Evolutionary conservation across 2,113 vertebrate genomes (phyloP).

Genomic region (Phasianus colchicus): DNA sequence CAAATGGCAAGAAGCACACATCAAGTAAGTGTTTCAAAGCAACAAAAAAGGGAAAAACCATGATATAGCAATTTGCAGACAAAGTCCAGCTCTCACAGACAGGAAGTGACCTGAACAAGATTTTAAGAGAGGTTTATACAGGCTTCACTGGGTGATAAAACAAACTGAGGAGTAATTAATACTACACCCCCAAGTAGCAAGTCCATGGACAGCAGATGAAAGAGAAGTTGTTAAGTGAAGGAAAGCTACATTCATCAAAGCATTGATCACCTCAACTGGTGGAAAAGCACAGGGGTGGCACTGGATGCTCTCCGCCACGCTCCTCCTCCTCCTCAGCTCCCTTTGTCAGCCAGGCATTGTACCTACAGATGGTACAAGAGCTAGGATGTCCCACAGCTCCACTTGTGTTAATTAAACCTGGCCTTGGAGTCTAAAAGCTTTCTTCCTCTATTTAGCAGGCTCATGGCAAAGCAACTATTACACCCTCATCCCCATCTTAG

Average conservation of each 20-base stretch:
- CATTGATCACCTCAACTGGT: background rate
- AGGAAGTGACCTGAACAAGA: background rate
- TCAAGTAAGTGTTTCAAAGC: background rate
- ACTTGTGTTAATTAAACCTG: slow-evolving; percentile 3
- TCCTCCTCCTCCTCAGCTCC: background rate
- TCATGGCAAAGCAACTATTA: background rate
- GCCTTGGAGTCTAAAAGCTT: background rate
- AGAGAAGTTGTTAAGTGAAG: background rate
- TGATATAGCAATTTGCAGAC: background rate
- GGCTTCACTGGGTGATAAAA: background rate
- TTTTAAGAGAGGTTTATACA: background rate
- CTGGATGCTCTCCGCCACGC: background rate
- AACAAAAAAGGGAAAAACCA: background rate
- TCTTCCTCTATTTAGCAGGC: background rate
- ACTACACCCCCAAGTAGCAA: background rate
- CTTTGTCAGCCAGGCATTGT: background rate
- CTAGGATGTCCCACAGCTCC: background rate
- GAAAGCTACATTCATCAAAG: background rate
- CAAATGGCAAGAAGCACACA: background rate
- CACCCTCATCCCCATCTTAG: background rate
- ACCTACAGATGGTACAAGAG: background rate
- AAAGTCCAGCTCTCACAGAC: background rate
- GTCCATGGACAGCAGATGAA: background rate
- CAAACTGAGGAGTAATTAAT: background rate
- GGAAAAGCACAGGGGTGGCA: background rate